A percentile compares a stretch with the other conserved stretches of the same genome.
These are phyloP conservation scores for Deladenus siricidicola DNA, from an alignment of 2,888 invertebrate genomes.

Conservation along the genomic window DNA sequence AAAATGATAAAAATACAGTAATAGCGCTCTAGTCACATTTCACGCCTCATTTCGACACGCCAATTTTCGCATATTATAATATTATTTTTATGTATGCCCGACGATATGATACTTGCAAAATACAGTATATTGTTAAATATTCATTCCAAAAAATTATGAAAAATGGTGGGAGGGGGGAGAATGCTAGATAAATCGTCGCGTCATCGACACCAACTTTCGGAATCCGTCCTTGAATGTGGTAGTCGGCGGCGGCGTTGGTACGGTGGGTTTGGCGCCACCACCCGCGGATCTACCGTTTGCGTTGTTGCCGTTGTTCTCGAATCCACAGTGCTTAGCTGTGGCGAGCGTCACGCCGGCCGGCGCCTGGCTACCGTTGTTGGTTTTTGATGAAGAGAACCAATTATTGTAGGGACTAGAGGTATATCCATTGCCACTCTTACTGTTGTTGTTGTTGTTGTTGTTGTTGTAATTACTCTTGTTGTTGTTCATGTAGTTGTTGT, in stretches of 20 bases:
- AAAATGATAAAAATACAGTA: too few species aligned
- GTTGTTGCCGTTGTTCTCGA: neutral
- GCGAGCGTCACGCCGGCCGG: too few species aligned
- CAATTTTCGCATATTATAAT: too few species aligned
- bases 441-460: neutral
- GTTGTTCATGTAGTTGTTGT: neutral
- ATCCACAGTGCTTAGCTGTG: too few species aligned
- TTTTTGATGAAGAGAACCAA: neutral
- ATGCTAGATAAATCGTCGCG: slow-evolving; percentile 11
- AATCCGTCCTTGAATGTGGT: slow-evolving; percentile 24
- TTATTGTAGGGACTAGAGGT: neutral
- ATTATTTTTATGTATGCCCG: too few species aligned
- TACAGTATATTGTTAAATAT: too few species aligned
- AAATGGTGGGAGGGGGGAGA: too few species aligned
- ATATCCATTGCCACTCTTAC: neutral
- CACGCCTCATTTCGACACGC: too few species aligned
- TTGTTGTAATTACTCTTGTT: neutral
- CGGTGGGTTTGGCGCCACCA: neutral
- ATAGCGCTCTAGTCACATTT: too few species aligned
- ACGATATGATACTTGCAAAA: too few species aligned
- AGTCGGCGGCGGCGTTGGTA: slow-evolving; percentile 12
- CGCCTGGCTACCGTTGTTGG: too few species aligned
- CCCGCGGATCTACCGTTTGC: slow-evolving; percentile 10
- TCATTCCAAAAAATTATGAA: too few species aligned
- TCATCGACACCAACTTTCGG: slow-evolving; percentile 19